phyloP scores from a whole-genome alignment of 2,888 invertebrate genomes.

The Epsilonema sp. region DNA sequence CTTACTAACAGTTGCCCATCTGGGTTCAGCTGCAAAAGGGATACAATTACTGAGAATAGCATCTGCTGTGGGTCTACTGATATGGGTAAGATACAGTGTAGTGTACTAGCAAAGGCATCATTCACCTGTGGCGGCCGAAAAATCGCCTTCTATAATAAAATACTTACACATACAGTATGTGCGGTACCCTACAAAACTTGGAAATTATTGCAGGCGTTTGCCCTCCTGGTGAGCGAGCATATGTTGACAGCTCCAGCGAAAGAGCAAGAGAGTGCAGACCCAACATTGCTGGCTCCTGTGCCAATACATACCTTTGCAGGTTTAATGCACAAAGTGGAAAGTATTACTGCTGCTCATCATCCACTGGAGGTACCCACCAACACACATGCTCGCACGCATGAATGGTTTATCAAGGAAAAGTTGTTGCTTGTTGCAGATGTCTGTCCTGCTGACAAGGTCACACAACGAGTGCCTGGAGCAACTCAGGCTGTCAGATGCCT shows the following conservation, averaged over 20 bases:
- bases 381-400: not conserved
- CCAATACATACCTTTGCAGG: constrained; percentile 1
- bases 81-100: constrained; percentile 12
- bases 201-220: constrained; percentile 7
- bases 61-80: constrained; percentile 21
- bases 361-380: not conserved
- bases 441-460: constrained; percentile 3
- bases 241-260: constrained; percentile 1
- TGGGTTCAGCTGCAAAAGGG: constrained; percentile 19
- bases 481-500: not conserved
- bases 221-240: constrained; percentile 2
- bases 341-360: constrained; percentile 6
- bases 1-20: constrained; percentile 19
- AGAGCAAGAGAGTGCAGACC: not conserved
- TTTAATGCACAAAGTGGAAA: not conserved
- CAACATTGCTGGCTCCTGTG: not conserved
- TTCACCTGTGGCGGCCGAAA: too few relatives aligned
- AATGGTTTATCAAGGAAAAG: too few relatives aligned
- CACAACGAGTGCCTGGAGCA: not conserved
- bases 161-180: not conserved
- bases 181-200: too few relatives aligned
- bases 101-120: too few relatives aligned
- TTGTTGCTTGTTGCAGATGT: too few relatives aligned
- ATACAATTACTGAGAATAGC: constrained; percentile 15
- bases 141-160: too few relatives aligned